phyloP scores from a whole-genome alignment of 2,113 vertebrate species.

The Tinamus guttatus region DNA sequence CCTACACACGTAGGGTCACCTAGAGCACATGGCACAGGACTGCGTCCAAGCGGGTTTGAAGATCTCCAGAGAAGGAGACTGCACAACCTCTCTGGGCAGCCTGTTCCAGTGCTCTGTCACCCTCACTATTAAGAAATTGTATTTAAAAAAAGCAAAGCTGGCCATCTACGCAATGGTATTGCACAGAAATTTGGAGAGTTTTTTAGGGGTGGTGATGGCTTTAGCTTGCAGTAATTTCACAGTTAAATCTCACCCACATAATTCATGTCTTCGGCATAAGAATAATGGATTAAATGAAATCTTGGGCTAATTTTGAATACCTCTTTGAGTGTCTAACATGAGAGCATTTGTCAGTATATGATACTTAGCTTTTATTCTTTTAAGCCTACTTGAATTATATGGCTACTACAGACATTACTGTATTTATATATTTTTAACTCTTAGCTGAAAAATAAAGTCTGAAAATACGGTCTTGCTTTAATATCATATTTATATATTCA shows the following conservation, averaged over 20 bases:
- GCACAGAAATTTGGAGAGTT: neutral
- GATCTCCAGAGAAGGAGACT: too few species aligned
- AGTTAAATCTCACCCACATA: neutral
- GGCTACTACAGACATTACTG: neutral
- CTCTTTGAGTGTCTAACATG: neutral
- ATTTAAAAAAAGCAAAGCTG: too few species aligned
- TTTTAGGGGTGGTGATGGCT: neutral
- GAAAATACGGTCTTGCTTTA: too few species aligned
- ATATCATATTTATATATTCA: constrained; percentile 59
- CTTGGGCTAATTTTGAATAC: neutral
- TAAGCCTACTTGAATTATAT: neutral
- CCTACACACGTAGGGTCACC: too few species aligned
- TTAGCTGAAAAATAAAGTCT: neutral
- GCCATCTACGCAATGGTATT: neutral
- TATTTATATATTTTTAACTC: fast-evolving
- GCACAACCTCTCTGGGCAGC: too few species aligned
- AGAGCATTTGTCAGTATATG: neutral
- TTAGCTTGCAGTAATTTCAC: neutral
- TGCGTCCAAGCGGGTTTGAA: too few species aligned
- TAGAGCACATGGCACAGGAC: too few species aligned
- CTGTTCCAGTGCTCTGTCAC: too few species aligned
- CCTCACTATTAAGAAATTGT: too few species aligned
- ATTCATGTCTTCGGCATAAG: neutral
- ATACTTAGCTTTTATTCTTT: neutral
- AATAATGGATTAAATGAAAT: neutral